Evolutionary conservation across 1,140 invertebrate species (phyloP).

Genomic region (Eufriesea mexicana): DNA sequence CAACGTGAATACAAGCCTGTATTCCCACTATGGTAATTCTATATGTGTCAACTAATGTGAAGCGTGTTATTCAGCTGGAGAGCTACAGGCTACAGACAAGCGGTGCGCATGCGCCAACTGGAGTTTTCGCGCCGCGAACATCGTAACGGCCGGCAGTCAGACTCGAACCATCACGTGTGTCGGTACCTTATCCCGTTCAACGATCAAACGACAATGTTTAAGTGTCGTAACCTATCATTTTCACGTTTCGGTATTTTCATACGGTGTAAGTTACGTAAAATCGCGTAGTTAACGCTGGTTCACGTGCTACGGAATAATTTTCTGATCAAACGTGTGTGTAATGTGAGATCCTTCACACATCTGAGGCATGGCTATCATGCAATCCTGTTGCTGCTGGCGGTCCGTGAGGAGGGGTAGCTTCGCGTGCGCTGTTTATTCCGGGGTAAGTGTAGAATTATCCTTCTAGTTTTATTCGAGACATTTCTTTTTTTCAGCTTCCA

Average conservation of each 20-base stretch:
- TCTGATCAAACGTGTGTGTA: background rate
- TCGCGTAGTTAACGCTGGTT: background rate
- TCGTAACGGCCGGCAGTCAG: conserved; percentile 65
- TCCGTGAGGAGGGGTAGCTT: conserved; percentile 90
- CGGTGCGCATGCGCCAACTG: conserved; percentile 66
- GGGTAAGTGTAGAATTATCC: conserved; percentile 83
- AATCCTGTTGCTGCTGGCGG: conserved; percentile 92
- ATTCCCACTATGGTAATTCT: conserved; percentile 3
- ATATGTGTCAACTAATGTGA: conserved; percentile 21
- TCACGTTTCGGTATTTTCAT: background rate
- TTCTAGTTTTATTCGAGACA: background rate
- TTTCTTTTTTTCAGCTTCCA: background rate
- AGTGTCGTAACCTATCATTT: background rate
- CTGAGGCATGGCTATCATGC: conserved; percentile 88
- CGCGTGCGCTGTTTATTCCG: conserved; percentile 88
- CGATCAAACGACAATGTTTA: background rate
- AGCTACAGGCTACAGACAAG: background rate
- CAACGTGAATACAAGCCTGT: background rate
- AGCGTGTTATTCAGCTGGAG: background rate
- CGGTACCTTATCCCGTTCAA: background rate
- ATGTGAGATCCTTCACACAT: conserved; percentile 61
- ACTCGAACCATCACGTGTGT: conserved; percentile 59
- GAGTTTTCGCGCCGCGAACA: conserved; percentile 64
- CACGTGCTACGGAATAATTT: background rate
- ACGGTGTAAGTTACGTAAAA: background rate